Evolutionary conservation across 2,113 vertebrate species (phyloP).

Genomic region (Saguinus imperator): DNA sequence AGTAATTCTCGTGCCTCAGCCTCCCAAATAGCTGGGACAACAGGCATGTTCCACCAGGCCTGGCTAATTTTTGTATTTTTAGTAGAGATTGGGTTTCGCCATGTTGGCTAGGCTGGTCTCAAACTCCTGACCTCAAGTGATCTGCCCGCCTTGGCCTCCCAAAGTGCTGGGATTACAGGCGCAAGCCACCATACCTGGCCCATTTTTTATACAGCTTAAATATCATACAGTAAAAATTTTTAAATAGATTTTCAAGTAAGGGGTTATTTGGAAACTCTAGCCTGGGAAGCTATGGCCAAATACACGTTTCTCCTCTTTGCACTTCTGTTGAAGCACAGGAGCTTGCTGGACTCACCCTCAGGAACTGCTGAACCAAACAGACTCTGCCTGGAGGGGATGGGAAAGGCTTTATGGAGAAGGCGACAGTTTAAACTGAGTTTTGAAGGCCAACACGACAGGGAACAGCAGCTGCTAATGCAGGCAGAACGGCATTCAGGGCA

Average conservation of each 20-base stretch:
- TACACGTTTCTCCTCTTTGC: not conserved
- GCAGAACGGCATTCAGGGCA: not conserved
- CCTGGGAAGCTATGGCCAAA: not conserved
- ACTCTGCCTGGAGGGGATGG: not conserved
- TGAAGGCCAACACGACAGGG: not conserved
- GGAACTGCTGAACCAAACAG: not conserved
- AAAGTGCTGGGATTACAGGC: too few relatives aligned
- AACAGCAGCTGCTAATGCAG: not conserved
- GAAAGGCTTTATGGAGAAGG: not conserved
- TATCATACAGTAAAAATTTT: not conserved
- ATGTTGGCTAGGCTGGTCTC: too few relatives aligned
- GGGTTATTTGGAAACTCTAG: not conserved
- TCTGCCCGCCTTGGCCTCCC: too few relatives aligned
- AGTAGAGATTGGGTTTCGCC: too few relatives aligned
- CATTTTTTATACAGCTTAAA: not conserved
- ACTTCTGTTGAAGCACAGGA: not conserved
- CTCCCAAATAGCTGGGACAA: too few relatives aligned
- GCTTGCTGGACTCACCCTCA: not conserved
- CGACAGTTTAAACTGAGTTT: not conserved
- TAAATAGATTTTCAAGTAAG: not conserved
- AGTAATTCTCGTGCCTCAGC: too few relatives aligned
- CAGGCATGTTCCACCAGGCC: too few relatives aligned
- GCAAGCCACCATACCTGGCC: too few relatives aligned
- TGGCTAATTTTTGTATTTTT: too few relatives aligned
- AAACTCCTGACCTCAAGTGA: too few relatives aligned